Evolutionary conservation across 1,140 invertebrate species (phyloP).

Genomic region (Eupristina koningsbergeri): DNA sequence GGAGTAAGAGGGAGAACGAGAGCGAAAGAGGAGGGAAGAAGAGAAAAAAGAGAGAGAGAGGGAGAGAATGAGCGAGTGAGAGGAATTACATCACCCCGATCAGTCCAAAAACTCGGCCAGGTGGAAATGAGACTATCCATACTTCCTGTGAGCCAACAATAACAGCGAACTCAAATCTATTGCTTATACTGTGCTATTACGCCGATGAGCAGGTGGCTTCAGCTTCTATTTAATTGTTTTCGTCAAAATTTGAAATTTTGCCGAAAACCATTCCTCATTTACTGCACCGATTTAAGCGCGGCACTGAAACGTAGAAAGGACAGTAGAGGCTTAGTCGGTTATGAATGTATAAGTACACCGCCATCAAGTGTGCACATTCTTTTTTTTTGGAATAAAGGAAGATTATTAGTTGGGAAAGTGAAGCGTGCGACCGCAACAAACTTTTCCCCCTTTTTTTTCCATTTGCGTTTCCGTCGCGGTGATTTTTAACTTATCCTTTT

Average conservation of each 20-base stretch:
- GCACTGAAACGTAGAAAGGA: not conserved
- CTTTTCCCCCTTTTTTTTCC: not conserved
- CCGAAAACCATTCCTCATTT: no score
- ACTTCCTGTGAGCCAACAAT: constrained; percentile 53
- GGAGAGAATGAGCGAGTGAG: no score
- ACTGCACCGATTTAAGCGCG: constrained; percentile 8
- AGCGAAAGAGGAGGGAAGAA: not conserved
- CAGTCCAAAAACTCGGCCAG: constrained; percentile 58
- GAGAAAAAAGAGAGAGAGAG: not conserved
- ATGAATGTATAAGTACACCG: not conserved
- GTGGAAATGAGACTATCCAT: constrained; percentile 61
- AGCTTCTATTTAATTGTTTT: constrained; percentile 53
- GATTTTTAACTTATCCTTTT: constrained; percentile 10
- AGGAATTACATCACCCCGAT: not conserved
- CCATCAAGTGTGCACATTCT: not conserved
- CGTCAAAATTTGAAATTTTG: constrained; percentile 32
- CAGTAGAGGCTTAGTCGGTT: not conserved
- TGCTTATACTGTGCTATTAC: constrained; percentile 10
- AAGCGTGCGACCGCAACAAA: constrained; percentile 17
- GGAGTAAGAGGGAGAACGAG: not conserved
- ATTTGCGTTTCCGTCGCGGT: constrained; percentile 8
- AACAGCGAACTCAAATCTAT: not conserved
- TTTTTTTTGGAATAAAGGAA: constrained; percentile 10
- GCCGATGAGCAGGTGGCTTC: constrained; percentile 40
- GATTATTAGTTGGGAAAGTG: constrained; percentile 1